Evolutionary conservation across 2,888 invertebrate species (phyloP).

Genomic region (Fissipunctia ypsillon): DNA sequence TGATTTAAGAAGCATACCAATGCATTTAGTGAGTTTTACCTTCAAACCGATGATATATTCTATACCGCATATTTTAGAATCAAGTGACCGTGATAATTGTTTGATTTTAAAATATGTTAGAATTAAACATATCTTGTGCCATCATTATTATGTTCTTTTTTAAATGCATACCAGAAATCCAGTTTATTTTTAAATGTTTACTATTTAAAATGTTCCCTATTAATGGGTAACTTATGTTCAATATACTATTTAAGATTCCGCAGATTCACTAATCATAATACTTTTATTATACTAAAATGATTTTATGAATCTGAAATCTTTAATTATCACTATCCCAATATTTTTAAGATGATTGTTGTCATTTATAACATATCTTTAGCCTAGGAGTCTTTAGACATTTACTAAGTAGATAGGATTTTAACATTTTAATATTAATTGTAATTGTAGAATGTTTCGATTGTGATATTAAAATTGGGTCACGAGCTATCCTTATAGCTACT

Average conservation of each 20-base stretch:
- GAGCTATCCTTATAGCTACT: slow-evolving; percentile 37
- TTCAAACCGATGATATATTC: no score
- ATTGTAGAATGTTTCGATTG: slow-evolving; percentile 56
- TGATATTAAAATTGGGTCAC: slow-evolving; percentile 63
- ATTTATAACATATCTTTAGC: slow-evolving; percentile 59
- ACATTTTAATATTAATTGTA: slow-evolving; percentile 39
- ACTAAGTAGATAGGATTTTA: slow-evolving; percentile 50
- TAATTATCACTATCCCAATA: slow-evolving; percentile 34
- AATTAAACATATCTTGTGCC: slow-evolving; percentile 48
- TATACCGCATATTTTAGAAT: slow-evolving; percentile 50
- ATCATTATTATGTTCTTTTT: slow-evolving; percentile 38
- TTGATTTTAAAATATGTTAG: slow-evolving; percentile 52
- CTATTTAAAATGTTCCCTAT: slow-evolving; percentile 16
- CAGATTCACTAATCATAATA: slow-evolving; percentile 26
- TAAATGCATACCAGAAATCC: slow-evolving; percentile 9
- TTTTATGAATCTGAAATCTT: slow-evolving; percentile 34
- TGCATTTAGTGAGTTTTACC: no score
- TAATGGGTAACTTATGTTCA: slow-evolving; percentile 36
- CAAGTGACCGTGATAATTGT: slow-evolving; percentile 50
- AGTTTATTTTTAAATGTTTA: slow-evolving; percentile 38
- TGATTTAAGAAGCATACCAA: no score
- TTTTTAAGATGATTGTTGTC: slow-evolving; percentile 50
- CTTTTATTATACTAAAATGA: slow-evolving; percentile 27
- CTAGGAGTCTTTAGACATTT: slow-evolving; percentile 45
- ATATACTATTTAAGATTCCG: slow-evolving; percentile 30